Evolutionary conservation across 1,140 invertebrate species (phyloP).

Genomic region (Lordiphosa clarofinis): DNA sequence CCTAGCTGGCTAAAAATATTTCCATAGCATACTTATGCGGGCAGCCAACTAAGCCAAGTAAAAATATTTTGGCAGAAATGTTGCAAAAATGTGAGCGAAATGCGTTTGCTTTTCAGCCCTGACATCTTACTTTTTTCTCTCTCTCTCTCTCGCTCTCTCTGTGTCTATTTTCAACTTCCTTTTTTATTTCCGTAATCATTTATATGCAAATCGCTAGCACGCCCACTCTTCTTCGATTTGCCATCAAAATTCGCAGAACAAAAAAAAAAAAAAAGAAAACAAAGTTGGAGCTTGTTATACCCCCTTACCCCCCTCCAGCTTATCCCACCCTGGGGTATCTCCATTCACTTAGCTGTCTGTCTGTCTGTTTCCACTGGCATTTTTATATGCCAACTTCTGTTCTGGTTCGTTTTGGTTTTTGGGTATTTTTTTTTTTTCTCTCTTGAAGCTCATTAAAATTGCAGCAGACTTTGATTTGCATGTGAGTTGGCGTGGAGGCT

Average conservation of each 20-base stretch:
- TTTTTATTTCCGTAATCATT: constrained; percentile 77
- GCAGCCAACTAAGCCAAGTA: constrained; percentile 43
- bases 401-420: no score
- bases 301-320: constrained; percentile 27
- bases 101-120: constrained; percentile 36
- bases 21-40: constrained; percentile 35
- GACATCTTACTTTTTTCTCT: constrained; percentile 56
- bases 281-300: neutral
- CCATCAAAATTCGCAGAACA: constrained; percentile 47
- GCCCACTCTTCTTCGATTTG: constrained; percentile 56
- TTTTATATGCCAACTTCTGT: no score
- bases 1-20: no score
- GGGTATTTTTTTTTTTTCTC: no score
- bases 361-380: neutral
- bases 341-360: neutral
- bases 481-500: constrained; percentile 7
- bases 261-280: no score
- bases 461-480: constrained; percentile 74
- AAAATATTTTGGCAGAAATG: constrained; percentile 59
- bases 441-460: constrained; percentile 60
- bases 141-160: constrained; percentile 23
- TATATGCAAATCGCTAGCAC: constrained; percentile 73
- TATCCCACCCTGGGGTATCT: constrained; percentile 3
- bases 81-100: constrained; percentile 65
- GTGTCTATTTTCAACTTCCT: constrained; percentile 74